A percentile compares a stretch with the other conserved stretches of the same genome.
Conservation (phyloP, 2,797 vertebrate genomes). For the Pseudomugil tenellus region DNA sequence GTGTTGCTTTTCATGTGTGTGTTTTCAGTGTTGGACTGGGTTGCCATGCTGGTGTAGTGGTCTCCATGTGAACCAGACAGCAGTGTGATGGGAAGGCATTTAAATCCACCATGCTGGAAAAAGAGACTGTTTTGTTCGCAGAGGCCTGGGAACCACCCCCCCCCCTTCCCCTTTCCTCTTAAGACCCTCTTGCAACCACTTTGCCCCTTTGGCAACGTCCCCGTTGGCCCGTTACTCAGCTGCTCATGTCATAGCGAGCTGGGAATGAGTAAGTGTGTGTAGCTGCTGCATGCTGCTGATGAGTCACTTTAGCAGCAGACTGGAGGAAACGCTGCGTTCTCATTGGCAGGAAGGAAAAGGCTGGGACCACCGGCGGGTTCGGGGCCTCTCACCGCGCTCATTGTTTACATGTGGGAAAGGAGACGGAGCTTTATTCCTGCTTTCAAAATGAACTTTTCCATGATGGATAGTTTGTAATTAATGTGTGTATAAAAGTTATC, state of each 20-base stretch:
- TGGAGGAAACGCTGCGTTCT: slow-evolving; percentile 65
- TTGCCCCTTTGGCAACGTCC: slow-evolving; percentile 67
- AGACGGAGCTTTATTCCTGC: slow-evolving; percentile 9
- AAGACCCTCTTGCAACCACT: slow-evolving; percentile 61
- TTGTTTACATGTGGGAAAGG: slow-evolving; percentile 71
- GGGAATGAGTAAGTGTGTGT: slow-evolving; percentile 9
- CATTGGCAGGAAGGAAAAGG: slow-evolving; percentile 81
- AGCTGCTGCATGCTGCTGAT: slow-evolving; percentile 16
- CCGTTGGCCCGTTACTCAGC: slow-evolving; percentile 51
- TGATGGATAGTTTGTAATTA: not conserved
- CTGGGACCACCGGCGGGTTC: slow-evolving; percentile 62
- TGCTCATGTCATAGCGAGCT: slow-evolving; percentile 11
- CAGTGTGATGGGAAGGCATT: slow-evolving; percentile 38
- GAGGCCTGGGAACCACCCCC: slow-evolving; percentile 73
- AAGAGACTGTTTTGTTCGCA: slow-evolving; percentile 64
- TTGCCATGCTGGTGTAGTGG: slow-evolving; percentile 4
- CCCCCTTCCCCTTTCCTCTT: no score
- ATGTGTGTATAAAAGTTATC: not conserved
- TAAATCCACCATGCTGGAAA: slow-evolving; percentile 53
- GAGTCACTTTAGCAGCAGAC: slow-evolving; percentile 15
- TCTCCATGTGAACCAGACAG: slow-evolving; percentile 41
- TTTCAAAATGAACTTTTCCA: not conserved
- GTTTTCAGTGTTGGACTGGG: slow-evolving; percentile 4
- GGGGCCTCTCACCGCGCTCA: slow-evolving; percentile 64
- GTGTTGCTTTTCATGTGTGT: slow-evolving; percentile 5